phyloP scores from a whole-genome alignment of 1,140 invertebrate genomes.

The Drosophila ohnishii region DNA sequence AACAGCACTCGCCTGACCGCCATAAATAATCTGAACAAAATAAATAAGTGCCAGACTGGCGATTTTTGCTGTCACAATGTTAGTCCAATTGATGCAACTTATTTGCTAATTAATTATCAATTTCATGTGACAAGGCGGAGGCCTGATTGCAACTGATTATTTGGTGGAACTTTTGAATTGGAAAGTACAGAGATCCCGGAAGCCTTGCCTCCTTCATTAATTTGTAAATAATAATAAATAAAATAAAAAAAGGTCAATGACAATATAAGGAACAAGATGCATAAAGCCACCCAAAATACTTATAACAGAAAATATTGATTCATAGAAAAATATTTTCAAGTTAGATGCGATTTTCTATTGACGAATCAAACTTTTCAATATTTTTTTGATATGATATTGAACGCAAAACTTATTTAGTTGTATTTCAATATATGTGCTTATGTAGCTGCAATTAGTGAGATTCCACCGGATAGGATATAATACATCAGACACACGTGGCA shows the following conservation, averaged over 20 bases:
- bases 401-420: not conserved
- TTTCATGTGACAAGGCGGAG: constrained; percentile 24
- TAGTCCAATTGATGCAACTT: constrained; percentile 50
- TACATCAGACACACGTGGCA: constrained; percentile 17
- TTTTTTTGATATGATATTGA: no score
- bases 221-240: not conserved
- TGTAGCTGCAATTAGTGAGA: not conserved
- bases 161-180: not conserved
- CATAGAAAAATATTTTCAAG: no score
- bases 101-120: constrained; percentile 57
- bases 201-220: no score
- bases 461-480: not conserved
- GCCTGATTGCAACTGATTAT: constrained; percentile 9
- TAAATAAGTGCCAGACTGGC: constrained; percentile 24
- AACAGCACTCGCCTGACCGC: constrained; percentile 24
- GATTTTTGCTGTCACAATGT: constrained; percentile 23
- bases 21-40: constrained; percentile 38
- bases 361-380: no score
- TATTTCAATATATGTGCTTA: not conserved
- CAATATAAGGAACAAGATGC: not conserved
- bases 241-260: not conserved
- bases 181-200: not conserved
- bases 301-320: no score
- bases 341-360: no score
- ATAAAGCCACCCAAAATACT: not conserved